Conservation (phyloP, 2,113 vertebrate species). For the Daboia siamensis region DNA sequence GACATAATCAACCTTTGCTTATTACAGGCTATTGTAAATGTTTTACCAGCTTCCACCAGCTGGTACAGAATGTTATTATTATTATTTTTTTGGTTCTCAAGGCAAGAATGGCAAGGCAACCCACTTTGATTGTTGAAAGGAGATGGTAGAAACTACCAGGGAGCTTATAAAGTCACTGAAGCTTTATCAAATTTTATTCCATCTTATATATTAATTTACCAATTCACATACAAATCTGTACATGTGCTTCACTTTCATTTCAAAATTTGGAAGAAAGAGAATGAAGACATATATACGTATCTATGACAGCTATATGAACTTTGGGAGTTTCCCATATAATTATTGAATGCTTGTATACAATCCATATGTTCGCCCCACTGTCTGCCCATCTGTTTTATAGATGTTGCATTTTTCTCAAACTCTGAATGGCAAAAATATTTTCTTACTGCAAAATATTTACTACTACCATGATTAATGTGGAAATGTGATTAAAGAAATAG, state of each 20-base stretch:
- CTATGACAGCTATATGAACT: neutral
- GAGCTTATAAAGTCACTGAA: neutral
- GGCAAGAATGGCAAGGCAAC: slow-evolving; percentile 23
- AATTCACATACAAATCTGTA: neutral
- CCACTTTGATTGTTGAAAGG: slow-evolving; percentile 31
- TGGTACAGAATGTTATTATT: slow-evolving; percentile 42
- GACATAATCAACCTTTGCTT: slow-evolving; percentile 42
- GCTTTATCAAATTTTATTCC: neutral
- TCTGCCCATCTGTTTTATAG: neutral
- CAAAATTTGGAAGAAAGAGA: neutral
- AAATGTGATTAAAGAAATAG: neutral
- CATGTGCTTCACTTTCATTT: neutral
- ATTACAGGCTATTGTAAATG: slow-evolving; percentile 42
- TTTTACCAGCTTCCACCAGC: slow-evolving; percentile 31
- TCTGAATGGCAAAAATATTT: neutral
- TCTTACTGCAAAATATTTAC: neutral
- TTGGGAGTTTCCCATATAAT: neutral
- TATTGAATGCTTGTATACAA: neutral
- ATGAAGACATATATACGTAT: neutral
- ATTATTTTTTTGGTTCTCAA: slow-evolving; percentile 1
- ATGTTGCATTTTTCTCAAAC: neutral
- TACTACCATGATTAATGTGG: neutral
- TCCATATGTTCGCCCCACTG: neutral
- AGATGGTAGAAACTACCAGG: slow-evolving; percentile 6
- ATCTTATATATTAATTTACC: neutral